These are phyloP conservation scores for Cyprinus carpio DNA, from an alignment of 2,113 vertebrate species.

Conservation along the genomic window DNA sequence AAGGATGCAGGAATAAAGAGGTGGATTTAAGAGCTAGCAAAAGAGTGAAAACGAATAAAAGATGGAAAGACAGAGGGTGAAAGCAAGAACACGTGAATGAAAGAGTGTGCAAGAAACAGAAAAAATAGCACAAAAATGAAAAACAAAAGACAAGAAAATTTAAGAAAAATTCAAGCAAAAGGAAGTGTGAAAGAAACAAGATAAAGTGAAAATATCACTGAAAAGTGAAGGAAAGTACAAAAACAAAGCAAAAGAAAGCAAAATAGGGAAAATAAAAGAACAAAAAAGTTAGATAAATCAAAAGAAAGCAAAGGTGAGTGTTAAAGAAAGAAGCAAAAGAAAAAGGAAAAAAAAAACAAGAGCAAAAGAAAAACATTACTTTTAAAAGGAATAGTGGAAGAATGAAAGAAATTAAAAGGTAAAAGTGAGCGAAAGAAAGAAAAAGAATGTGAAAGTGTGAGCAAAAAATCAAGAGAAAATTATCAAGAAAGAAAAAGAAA, in stretches of 20 bases:
- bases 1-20: constrained; percentile 27
- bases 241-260: no score
- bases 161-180: no score
- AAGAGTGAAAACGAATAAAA: background rate
- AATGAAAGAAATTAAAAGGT: background rate
- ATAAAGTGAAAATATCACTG: background rate
- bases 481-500: background rate
- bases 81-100: background rate
- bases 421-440: no score
- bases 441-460: no score
- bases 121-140: background rate
- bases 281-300: no score
- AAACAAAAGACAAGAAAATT: background rate
- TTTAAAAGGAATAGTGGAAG: background rate
- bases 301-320: no score
- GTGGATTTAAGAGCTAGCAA: background rate
- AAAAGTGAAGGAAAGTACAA: no score
- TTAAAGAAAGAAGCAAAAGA: no score
- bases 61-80: background rate
- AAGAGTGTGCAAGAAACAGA: background rate
- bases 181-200: background rate
- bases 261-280: no score
- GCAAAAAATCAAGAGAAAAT: no score
- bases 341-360: no score
- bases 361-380: background rate